Evolutionary conservation across 1,140 invertebrate species (phyloP).

Genomic region (Dendroctonus ponderosae): DNA sequence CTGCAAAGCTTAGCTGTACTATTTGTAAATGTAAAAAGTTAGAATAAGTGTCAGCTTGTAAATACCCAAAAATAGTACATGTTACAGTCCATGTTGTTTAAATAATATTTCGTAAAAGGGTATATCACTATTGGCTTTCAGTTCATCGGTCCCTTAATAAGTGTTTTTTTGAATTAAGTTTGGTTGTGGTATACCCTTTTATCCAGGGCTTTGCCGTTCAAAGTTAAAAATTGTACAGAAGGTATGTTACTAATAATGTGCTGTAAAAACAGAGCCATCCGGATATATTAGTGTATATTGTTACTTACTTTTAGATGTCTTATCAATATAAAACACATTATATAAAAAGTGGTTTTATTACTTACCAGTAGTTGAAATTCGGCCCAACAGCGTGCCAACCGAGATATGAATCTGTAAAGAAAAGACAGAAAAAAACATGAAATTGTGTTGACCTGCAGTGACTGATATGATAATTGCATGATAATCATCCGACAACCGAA

Average conservation of each 20-base stretch:
- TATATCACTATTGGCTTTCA: too few species aligned
- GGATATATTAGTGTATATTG: conserved; percentile 46
- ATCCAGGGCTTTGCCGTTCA: conserved; percentile 1
- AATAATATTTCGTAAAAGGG: background rate
- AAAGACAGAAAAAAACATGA: too few species aligned
- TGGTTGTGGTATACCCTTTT: background rate
- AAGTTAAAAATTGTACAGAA: conserved; percentile 16
- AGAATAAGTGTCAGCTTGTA: conserved; percentile 25
- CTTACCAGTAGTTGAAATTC: too few species aligned
- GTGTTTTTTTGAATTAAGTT: background rate
- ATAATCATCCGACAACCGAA: background rate
- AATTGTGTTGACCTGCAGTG: too few species aligned
- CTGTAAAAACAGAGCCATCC: conserved; percentile 42
- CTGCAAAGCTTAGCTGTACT: conserved; percentile 13
- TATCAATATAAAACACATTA: conserved; percentile 44
- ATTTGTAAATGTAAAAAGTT: conserved; percentile 35
- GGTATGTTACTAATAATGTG: conserved; percentile 22
- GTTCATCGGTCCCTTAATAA: too few species aligned
- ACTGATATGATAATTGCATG: too few species aligned
- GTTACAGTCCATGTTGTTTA: conserved; percentile 4
- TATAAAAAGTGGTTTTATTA: conserved; percentile 32
- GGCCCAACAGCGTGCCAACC: too few species aligned
- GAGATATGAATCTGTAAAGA: too few species aligned
- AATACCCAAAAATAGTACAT: conserved; percentile 10
- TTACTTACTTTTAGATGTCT: conserved; percentile 44